phyloP scores from a whole-genome alignment of 2,113 vertebrate species.

The Tenrec ecaudatus region DNA sequence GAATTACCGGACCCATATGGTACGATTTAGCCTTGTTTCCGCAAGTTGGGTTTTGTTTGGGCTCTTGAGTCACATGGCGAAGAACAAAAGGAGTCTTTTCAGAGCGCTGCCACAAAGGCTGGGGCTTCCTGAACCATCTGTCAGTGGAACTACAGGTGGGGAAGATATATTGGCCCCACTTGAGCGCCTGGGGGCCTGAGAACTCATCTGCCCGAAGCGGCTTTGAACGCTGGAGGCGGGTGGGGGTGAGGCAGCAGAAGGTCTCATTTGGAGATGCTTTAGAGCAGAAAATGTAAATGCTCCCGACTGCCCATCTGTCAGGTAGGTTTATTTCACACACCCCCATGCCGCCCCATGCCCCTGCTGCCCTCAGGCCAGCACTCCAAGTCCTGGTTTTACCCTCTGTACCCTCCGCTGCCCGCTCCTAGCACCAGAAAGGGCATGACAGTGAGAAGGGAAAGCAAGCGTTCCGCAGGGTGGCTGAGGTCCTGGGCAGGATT shows the following conservation, averaged over 20 bases:
- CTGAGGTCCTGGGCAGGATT: background rate
- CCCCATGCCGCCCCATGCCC: no score
- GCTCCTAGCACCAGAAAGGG: background rate
- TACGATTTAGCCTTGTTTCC: background rate
- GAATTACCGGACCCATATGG: background rate
- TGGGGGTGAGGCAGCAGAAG: background rate
- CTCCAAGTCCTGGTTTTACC: background rate
- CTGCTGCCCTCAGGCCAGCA: background rate
- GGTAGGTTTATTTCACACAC: background rate
- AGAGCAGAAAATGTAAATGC: background rate
- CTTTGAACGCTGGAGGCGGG: constrained; percentile 17
- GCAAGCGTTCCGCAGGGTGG: accelerated
- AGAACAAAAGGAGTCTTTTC: constrained; percentile 52
- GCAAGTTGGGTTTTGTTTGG: background rate
- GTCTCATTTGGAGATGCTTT: background rate
- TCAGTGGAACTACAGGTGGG: constrained; percentile 24
- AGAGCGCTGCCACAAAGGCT: background rate
- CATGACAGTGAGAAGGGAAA: background rate
- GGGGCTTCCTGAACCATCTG: constrained; percentile 43
- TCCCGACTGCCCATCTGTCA: background rate
- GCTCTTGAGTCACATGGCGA: background rate
- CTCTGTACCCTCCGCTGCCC: background rate
- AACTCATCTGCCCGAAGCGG: background rate
- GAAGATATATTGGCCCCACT: constrained; percentile 35
- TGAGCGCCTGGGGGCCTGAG: constrained; percentile 13